Conservation (phyloP, 2,113 vertebrate genomes). For the Chroicocephalus ridibundus region DNA sequence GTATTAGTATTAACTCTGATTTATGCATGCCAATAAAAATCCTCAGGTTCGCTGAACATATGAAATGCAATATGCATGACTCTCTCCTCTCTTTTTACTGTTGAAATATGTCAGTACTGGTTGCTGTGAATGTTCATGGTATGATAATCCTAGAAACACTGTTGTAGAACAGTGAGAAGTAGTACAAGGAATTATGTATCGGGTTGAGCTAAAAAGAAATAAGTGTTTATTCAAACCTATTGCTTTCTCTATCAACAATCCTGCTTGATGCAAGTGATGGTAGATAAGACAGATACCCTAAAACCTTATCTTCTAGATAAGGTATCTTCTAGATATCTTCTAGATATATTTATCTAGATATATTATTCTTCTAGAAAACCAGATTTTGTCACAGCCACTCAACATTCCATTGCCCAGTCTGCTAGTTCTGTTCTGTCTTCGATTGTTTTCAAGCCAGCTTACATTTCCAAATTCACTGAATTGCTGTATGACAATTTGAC, state of each 20-base stretch:
- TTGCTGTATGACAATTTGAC: not conserved
- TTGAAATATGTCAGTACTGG: not conserved
- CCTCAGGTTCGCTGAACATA: not conserved
- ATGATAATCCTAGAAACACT: not conserved
- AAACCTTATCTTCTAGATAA: too few relatives aligned
- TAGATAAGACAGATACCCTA: not conserved
- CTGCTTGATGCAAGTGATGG: not conserved
- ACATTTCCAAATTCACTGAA: not conserved
- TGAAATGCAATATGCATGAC: not conserved
- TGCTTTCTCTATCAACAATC: not conserved
- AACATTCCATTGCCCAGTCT: not conserved
- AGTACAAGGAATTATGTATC: not conserved
- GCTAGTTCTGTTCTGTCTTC: not conserved
- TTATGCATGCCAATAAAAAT: not conserved
- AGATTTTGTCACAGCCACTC: not conserved
- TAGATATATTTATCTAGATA: too few relatives aligned
- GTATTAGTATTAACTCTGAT: not conserved
- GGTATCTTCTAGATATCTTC: too few relatives aligned
- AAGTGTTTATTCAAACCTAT: not conserved
- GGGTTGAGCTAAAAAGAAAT: not conserved
- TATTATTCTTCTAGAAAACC: not conserved
- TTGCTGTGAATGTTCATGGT: not conserved
- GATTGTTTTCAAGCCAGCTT: not conserved
- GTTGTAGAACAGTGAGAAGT: not conserved
- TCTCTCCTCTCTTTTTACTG: not conserved